These are phyloP conservation scores for Eremobia ochroleuca DNA, from an alignment of 2,888 invertebrate species.

Conservation along the genomic window DNA sequence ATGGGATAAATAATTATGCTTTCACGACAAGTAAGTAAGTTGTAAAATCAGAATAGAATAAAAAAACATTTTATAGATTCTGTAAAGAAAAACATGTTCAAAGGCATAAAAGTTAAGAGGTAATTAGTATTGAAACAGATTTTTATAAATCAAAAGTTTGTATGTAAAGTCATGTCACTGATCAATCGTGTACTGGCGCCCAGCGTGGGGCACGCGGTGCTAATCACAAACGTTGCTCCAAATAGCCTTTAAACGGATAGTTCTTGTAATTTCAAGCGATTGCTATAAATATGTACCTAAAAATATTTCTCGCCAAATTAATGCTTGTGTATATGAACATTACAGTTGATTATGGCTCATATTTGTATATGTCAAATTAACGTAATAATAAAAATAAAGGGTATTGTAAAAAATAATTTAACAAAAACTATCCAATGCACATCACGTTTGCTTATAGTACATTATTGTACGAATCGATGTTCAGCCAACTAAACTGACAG, in stretches of 20 bases:
- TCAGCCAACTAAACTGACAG: slow-evolving; percentile 47
- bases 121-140: neutral
- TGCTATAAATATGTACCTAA: slow-evolving; percentile 42
- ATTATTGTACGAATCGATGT: slow-evolving; percentile 43
- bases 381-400: slow-evolving; percentile 27
- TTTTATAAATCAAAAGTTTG: neutral
- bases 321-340: slow-evolving; percentile 25
- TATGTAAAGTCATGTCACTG: slow-evolving; percentile 26
- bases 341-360: slow-evolving; percentile 40
- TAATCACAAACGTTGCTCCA: slow-evolving; percentile 56
- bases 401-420: slow-evolving; percentile 54
- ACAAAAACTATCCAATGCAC: slow-evolving; percentile 57
- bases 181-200: slow-evolving; percentile 62
- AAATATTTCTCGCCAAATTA: slow-evolving; percentile 41
- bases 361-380: slow-evolving; percentile 36
- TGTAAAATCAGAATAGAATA: neutral
- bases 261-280: slow-evolving; percentile 48
- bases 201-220: slow-evolving; percentile 76
- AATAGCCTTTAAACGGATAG: slow-evolving; percentile 49
- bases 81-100: neutral
- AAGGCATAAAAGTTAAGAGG: neutral
- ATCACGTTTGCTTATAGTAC: slow-evolving; percentile 47
- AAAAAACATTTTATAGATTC: neutral
- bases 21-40: neutral
- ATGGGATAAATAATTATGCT: neutral